Percentiles rank a stretch among this genome's conserved stretches.
phyloP scores from a whole-genome alignment of 2,888 invertebrate species.

The Eupeodes luniger region DNA sequence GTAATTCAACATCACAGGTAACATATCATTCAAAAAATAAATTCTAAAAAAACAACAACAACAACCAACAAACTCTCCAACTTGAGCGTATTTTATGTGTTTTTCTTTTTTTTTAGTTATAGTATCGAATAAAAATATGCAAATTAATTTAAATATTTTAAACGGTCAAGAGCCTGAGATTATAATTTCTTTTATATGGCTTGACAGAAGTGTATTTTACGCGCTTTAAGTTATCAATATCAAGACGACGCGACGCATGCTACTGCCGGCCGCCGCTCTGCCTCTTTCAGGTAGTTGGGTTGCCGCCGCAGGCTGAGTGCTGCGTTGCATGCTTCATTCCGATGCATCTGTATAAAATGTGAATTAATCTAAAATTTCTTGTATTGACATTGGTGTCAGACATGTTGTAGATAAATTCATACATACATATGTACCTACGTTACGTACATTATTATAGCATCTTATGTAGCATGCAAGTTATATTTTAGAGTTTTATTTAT shows the following conservation, averaged over 20 bases:
- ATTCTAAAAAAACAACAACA: neutral
- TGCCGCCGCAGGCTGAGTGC: too few relatives aligned
- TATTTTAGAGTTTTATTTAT: neutral
- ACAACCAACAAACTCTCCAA: neutral
- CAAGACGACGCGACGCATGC: neutral
- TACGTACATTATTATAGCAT: neutral
- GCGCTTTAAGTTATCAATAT: neutral
- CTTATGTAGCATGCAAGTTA: neutral
- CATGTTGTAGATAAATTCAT: neutral
- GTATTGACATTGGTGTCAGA: conserved; percentile 10
- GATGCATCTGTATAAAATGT: conserved; percentile 4
- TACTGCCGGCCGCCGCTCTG: neutral
- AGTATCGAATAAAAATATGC: conserved; percentile 28
- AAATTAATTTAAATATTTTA: conserved; percentile 52
- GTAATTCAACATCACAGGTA: conserved; percentile 79
- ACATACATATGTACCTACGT: neutral
- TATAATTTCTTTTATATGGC: conserved; percentile 2
- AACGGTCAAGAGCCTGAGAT: conserved; percentile 31
- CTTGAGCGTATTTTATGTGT: conserved; percentile 16
- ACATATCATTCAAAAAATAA: conserved; percentile 27
- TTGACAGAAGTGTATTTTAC: conserved; percentile 2
- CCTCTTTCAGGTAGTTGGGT: too few relatives aligned
- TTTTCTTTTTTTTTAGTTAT: neutral
- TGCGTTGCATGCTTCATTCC: neutral
- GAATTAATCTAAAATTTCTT: conserved; percentile 1